These are phyloP conservation scores for Oscheius sp. DNA, from an alignment of 2,888 invertebrate genomes.

Conservation along the genomic window DNA sequence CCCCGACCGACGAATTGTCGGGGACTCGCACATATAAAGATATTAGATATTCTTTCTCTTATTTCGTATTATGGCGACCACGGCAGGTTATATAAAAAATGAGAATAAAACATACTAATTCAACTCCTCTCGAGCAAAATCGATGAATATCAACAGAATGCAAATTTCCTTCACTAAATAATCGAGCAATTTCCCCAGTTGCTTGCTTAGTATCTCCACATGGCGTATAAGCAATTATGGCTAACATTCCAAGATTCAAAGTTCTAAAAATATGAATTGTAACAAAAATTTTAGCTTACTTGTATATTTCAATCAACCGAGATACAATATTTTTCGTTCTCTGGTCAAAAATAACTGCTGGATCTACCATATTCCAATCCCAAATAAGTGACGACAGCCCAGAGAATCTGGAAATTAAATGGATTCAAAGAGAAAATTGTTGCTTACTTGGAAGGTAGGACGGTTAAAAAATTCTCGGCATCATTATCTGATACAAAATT, in stretches of 20 bases:
- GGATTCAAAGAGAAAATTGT: background rate
- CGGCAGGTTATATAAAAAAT: too few species aligned
- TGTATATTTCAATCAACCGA: conserved; percentile 36
- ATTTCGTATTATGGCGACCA: too few species aligned
- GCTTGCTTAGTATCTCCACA: conserved; percentile 47
- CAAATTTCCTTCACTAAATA: conserved; percentile 26
- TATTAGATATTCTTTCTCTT: too few species aligned
- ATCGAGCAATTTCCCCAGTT: conserved; percentile 38
- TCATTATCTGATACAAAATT: conserved; percentile 44
- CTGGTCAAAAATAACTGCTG: conserved; percentile 43
- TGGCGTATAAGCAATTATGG: conserved; percentile 52
- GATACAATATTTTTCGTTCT: conserved; percentile 43
- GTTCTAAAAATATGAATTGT: conserved; percentile 27
- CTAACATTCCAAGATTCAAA: conserved; percentile 41
- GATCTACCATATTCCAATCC: conserved; percentile 60
- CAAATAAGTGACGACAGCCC: conserved; percentile 46
- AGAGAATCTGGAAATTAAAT: conserved; percentile 44
- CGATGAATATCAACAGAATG: conserved; percentile 39
- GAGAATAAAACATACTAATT: conserved; percentile 22
- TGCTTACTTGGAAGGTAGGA: conserved; percentile 41
- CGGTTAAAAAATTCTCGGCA: conserved; percentile 47
- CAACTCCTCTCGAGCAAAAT: conserved; percentile 47
- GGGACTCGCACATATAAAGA: too few species aligned
- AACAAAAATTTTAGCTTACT: conserved; percentile 29
- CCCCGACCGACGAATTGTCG: too few species aligned